Percentiles rank a stretch among this genome's conserved stretches.
Evolutionary conservation across 92 coral and sea anemone species (phyloP).

Genomic region (Bergia puertoricense): DNA sequence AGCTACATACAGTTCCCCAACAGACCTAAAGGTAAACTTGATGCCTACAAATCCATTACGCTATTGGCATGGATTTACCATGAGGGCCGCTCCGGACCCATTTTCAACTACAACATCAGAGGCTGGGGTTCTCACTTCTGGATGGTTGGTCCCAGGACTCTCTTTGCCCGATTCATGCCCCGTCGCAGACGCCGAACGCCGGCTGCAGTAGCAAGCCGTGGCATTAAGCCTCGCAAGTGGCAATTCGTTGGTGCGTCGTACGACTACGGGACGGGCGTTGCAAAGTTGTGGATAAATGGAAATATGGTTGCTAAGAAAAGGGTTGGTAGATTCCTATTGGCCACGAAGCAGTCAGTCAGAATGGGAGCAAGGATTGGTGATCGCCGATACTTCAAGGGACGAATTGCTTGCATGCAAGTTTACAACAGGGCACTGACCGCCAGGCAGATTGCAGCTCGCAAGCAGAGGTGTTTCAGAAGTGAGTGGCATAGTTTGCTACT

Average conservation of each 20-base stretch:
- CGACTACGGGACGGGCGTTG: constrained; percentile 5
- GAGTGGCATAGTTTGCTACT: not conserved
- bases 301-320: not conserved
- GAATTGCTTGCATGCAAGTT: constrained; percentile 54
- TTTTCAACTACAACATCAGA: constrained; percentile 25
- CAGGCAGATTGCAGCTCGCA: constrained; percentile 37
- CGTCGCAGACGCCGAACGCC: not conserved
- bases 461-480: constrained; percentile 33
- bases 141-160: not conserved
- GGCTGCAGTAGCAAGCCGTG: not conserved
- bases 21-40: constrained; percentile 9
- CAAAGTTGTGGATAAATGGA: constrained; percentile 14
- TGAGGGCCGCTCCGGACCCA: constrained; percentile 6
- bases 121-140: constrained; percentile 21
- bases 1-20: constrained; percentile 32
- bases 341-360: constrained; percentile 50
- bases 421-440: constrained; percentile 40
- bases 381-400: constrained; percentile 60
- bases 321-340: constrained; percentile 47
- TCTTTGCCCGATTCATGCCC: constrained; percentile 29
- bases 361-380: constrained; percentile 48
- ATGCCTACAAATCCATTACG: constrained; percentile 17
- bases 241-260: constrained; percentile 30
- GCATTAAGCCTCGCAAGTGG: constrained; percentile 29
- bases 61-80: constrained; percentile 18